Base-by-base conservation (phyloP, 2,797 vertebrate genomes). In the Clamator glandarius region DNA sequence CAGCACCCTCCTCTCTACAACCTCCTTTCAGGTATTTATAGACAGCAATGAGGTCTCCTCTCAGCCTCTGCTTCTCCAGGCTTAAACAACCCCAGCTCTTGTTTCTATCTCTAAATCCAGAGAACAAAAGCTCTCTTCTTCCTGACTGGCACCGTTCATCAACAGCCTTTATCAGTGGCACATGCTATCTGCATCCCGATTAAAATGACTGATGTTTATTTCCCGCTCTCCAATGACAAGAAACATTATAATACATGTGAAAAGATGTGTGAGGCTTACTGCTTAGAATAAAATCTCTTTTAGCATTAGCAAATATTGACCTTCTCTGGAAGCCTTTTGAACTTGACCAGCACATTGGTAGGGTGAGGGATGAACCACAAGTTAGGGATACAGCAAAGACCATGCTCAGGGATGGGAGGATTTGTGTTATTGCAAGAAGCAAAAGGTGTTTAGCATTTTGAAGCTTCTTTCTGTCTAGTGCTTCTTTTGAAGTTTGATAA, bases 361-460 rank as follows among this genome's bases (percentile, higher is more conserved):
- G 97, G 88, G 39, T 98, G 97, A 28, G 98, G 98, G 79, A 98
- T 95, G 96, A 97, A 98, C 98, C 98, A 98, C 93, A 98, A 87
- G 88, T 97, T 98, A 82, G 98, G 95, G 92, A 46, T 98, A 98
- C 57, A 98, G 83, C 63, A 98, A 90, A 89, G 80, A 74, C 23
- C 1, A 24, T 25, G 97, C 96, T 41, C 4, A 28, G 66, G 84
- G 88, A 59, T 87, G 94, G 57, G 96, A 97, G 44, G 62, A 93
- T 75, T 97, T 97, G 84, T 14, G 13, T 80, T 48, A 39, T 23
- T 51, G 70, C 33, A 73, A 78, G 72, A 84, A 75, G 51, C 16
- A 44, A 73, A 17, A 59, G 21, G 24, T 42, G 17, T 39, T 54
- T 24, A 63, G 18, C 35, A 50, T 70, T 68, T 61, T 52, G 50